Evolutionary conservation across 2,888 invertebrate species (phyloP).

Genomic region (Heteromyza rotundicornis): DNA sequence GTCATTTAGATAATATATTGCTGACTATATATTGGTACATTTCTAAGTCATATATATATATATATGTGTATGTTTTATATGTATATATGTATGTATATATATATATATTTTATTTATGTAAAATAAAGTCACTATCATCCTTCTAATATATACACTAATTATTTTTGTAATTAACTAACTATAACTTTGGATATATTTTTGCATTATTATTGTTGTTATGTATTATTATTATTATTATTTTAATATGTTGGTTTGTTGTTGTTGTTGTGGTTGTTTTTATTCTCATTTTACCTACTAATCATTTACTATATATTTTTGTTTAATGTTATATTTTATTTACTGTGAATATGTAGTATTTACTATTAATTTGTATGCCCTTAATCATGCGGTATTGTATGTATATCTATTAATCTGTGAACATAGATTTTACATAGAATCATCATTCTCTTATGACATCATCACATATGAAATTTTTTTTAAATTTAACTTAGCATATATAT

Average conservation of each 20-base stretch:
- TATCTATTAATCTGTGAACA: too few species aligned
- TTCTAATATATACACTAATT: constrained; percentile 14
- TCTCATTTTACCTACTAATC: neutral
- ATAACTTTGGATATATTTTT: constrained; percentile 3
- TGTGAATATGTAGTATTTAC: too few species aligned
- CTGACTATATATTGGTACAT: neutral
- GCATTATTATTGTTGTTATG: neutral
- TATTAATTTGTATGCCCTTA: too few species aligned
- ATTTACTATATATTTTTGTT: too few species aligned
- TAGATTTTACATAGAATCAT: too few species aligned
- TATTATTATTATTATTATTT: neutral
- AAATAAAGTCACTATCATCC: constrained; percentile 7
- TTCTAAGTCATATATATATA: constrained; percentile 10
- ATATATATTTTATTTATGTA: constrained; percentile 4
- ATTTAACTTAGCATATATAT: too few species aligned
- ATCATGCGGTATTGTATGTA: too few species aligned
- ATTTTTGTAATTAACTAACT: constrained; percentile 16
- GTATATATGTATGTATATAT: constrained; percentile 8
- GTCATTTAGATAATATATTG: neutral
- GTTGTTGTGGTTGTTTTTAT: neutral
- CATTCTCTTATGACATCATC: too few species aligned
- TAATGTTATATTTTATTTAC: too few species aligned
- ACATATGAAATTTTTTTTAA: too few species aligned
- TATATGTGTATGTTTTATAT: constrained; percentile 8
- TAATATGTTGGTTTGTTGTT: neutral